These are phyloP conservation scores for Lepidochrysops patricia DNA, from an alignment of 2,888 invertebrate genomes.

Conservation along the genomic window DNA sequence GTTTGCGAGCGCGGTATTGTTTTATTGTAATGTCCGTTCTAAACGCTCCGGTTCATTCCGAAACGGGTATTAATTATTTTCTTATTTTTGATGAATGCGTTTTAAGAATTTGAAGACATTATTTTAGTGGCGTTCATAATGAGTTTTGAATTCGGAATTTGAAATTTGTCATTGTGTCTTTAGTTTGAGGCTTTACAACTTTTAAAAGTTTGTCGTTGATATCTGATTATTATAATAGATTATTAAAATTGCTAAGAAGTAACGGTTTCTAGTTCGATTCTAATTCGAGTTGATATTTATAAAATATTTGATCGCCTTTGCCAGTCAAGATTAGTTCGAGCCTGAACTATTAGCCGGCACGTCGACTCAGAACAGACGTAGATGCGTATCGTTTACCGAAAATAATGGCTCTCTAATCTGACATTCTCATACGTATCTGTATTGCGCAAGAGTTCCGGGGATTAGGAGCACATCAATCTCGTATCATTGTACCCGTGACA, in stretches of 20 bases:
- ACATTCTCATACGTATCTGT: slow-evolving; percentile 47
- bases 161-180: slow-evolving; percentile 28
- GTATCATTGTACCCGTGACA: slow-evolving; percentile 71
- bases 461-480: slow-evolving; percentile 68
- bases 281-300: slow-evolving; percentile 5
- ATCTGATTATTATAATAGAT: not conserved
- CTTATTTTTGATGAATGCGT: slow-evolving; percentile 67
- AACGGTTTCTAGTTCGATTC: not conserved
- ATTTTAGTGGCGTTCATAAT: slow-evolving; percentile 47
- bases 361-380: slow-evolving; percentile 52
- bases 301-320: slow-evolving; percentile 27
- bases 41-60: slow-evolving; percentile 55
- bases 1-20: slow-evolving; percentile 62
- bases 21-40: slow-evolving; percentile 64
- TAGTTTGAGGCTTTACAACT: not conserved
- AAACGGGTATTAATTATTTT: slow-evolving; percentile 69
- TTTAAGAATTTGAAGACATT: slow-evolving; percentile 48
- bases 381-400: slow-evolving; percentile 67
- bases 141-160: slow-evolving; percentile 46
- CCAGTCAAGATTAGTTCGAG: slow-evolving; percentile 57
- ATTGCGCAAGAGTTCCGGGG: slow-evolving; percentile 61
- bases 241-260: not conserved
- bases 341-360: slow-evolving; percentile 62
- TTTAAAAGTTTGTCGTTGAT: not conserved
- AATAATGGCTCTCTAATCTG: slow-evolving; percentile 61